Percentiles rank a stretch among this genome's conserved stretches.
Evolutionary conservation across 92 coral and sea anemone species (phyloP).

Genomic region (Paragorgia papillata): DNA sequence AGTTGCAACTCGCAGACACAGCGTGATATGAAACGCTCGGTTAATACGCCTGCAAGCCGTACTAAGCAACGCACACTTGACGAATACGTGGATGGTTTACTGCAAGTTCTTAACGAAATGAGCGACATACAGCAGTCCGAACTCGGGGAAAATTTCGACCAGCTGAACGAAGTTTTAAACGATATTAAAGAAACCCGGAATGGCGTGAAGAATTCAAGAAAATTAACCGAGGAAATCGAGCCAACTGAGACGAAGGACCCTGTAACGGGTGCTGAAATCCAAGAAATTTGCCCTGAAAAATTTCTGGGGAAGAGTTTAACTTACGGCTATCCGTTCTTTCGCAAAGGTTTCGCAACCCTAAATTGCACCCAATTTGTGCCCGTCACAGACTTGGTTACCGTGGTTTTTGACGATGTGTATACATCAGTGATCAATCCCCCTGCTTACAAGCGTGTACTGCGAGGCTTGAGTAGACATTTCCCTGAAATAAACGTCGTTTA

Average conservation of each 20-base stretch:
- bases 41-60: no score
- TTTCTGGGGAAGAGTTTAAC: conserved; percentile 75
- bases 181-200: not conserved
- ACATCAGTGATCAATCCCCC: conserved; percentile 45
- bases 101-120: not conserved
- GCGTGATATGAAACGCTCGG: no score
- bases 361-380: conserved; percentile 76
- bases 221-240: not conserved
- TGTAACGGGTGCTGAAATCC: conserved; percentile 23
- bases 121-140: not conserved
- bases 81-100: not conserved
- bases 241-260: no score
- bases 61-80: not conserved
- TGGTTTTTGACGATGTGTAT: conserved; percentile 57
- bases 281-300: conserved; percentile 89
- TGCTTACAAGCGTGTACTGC: conserved; percentile 40
- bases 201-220: not conserved
- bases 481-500: conserved; percentile 62
- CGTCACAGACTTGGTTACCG: conserved; percentile 62
- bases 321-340: conserved; percentile 88
- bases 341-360: conserved; percentile 75
- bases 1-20: not conserved
- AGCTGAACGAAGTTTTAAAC: not conserved
- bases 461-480: conserved; percentile 55
- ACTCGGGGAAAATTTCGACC: conserved; percentile 16